These are phyloP conservation scores for Psophia crepitans DNA, from an alignment of 2,113 vertebrate species.

Conservation along the genomic window DNA sequence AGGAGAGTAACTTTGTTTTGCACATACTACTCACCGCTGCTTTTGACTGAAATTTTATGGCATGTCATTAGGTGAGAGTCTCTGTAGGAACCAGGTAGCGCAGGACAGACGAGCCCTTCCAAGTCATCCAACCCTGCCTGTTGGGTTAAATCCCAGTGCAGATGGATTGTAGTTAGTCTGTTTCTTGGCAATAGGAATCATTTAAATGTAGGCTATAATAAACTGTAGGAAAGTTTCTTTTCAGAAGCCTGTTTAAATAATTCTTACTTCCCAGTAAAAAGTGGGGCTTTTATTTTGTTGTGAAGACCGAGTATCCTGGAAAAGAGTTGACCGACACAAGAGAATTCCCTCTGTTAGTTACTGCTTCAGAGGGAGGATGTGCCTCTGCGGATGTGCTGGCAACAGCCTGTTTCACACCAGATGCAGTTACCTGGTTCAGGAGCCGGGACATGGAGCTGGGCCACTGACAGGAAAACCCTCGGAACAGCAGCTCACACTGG, in stretches of 20 bases:
- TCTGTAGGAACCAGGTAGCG: background rate
- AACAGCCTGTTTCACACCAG: background rate
- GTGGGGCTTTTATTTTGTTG: background rate
- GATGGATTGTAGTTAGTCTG: background rate
- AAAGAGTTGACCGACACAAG: background rate
- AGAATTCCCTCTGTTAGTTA: background rate
- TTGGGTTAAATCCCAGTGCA: background rate
- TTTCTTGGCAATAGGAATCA: rapidly evolving
- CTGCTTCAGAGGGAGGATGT: background rate
- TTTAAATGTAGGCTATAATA: background rate
- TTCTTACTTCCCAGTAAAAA: background rate
- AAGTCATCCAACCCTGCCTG: background rate
- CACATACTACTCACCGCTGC: rapidly evolving
- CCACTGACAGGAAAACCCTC: background rate
- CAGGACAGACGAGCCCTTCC: rapidly evolving
- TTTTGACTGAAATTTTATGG: background rate
- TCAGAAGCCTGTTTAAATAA: background rate
- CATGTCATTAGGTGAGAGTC: background rate
- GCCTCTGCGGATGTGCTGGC: background rate
- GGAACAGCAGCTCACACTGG: background rate
- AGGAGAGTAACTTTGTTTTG: background rate
- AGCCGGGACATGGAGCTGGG: background rate
- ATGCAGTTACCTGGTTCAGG: background rate
- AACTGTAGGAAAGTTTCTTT: background rate
- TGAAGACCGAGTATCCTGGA: background rate